Conservation (phyloP, 2,797 vertebrate species). For the Phataginus tricuspis region DNA sequence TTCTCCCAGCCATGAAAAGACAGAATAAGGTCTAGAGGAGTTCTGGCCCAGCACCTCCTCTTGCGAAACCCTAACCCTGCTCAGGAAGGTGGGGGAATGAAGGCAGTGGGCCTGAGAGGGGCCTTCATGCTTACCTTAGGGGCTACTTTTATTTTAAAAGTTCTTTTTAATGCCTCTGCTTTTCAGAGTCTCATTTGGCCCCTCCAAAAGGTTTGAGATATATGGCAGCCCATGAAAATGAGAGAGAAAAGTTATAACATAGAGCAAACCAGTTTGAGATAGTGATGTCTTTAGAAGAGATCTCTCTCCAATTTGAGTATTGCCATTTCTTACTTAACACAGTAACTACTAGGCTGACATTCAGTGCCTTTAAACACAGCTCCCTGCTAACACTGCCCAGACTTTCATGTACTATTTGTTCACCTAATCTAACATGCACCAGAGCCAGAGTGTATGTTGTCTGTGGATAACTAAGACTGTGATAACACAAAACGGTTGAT, state of each 20-base stretch:
- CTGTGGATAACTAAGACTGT: slow-evolving; percentile 83
- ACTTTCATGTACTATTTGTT: slow-evolving; percentile 82
- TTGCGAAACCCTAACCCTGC: background rate
- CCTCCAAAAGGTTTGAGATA: slow-evolving; percentile 80
- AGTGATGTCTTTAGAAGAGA: slow-evolving; percentile 85
- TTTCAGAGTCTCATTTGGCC: slow-evolving; percentile 77
- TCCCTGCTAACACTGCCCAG: slow-evolving; percentile 78
- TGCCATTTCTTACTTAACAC: slow-evolving; percentile 83
- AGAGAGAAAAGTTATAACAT: slow-evolving; percentile 85
- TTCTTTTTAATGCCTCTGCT: slow-evolving; percentile 81
- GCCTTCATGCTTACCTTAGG: slow-evolving; percentile 60
- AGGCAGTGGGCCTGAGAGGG: slow-evolving; percentile 64
- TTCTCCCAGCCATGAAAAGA: background rate
- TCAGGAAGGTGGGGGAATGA: slow-evolving; percentile 43
- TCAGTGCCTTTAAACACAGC: slow-evolving; percentile 82
- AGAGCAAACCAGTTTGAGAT: slow-evolving; percentile 86
- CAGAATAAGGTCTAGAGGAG: background rate
- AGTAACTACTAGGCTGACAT: slow-evolving; percentile 82
- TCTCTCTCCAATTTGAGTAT: slow-evolving; percentile 79
- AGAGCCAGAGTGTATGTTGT: slow-evolving; percentile 79
- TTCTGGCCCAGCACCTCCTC: background rate
- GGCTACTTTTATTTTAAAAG: slow-evolving; percentile 81
- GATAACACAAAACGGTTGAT: slow-evolving; percentile 81
- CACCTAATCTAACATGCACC: slow-evolving; percentile 85
- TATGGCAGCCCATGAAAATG: slow-evolving; percentile 82